These are phyloP conservation scores for Fratercula arctica DNA, from an alignment of 2,797 vertebrate genomes.

Conservation along the genomic window DNA sequence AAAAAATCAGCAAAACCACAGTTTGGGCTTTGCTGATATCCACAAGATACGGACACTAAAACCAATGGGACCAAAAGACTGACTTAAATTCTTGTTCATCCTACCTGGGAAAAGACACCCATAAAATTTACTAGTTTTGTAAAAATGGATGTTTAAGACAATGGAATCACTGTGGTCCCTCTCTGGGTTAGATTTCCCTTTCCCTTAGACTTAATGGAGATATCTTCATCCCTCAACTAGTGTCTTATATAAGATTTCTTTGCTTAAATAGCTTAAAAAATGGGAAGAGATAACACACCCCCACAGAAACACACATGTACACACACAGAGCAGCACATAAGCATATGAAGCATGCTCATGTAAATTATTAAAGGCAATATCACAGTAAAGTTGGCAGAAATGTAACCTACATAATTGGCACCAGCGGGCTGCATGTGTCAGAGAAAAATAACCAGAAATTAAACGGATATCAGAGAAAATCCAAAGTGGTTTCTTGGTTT, in stretches of 20 bases:
- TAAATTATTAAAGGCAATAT: slow-evolving; percentile 43
- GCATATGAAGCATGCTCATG: not conserved
- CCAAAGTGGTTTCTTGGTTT: not conserved
- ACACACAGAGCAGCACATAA: not conserved
- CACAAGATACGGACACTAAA: not conserved
- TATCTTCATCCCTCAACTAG: not conserved
- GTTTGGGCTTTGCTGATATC: not conserved
- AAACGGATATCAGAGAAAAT: not conserved
- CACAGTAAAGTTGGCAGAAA: slow-evolving; percentile 15
- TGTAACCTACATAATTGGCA: not conserved
- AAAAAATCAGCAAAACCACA: not conserved
- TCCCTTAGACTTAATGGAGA: not conserved
- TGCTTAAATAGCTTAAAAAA: not conserved
- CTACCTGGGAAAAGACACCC: not conserved
- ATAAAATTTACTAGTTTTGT: not conserved
- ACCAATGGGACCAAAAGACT: not conserved
- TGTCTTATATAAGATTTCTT: not conserved
- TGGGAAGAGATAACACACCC: not conserved
- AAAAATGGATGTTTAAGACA: not conserved
- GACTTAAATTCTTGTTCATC: not conserved
- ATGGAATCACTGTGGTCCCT: not conserved
- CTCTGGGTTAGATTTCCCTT: not conserved
- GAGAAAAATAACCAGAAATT: not conserved
- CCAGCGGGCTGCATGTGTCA: not conserved
- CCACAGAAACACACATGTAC: not conserved